Base-by-base conservation (phyloP, 2,888 invertebrate genomes). In the Drosophila robusta region DNA sequence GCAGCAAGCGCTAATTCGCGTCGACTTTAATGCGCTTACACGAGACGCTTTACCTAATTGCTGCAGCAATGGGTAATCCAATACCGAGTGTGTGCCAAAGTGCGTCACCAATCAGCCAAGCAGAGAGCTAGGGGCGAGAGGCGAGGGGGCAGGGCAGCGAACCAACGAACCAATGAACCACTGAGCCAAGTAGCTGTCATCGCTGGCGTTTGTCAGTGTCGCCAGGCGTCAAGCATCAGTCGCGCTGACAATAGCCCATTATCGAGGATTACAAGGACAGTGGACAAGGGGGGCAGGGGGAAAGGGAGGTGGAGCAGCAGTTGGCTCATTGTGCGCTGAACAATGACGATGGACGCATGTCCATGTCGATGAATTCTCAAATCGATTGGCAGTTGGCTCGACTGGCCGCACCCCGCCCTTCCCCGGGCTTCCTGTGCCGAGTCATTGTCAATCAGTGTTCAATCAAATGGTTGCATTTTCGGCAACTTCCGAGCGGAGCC, bases 361-460 rank as follows among this genome's bases (percentile, higher is more conserved):
- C 70, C 73, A 72, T 77, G 71, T 75, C 72, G 60, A 57, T 75
- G 80, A 64, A 67, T 70, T 75, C 62, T 41, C 68, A 52, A 52
- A 84, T 82, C 78, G 87, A 85, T 80, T 76, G 85, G 52, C 85
- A 78, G 75, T 81, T 62, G 68, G 29, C 29, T 29, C 9, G 29
- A 9, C 29, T 29, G 9, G 29, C 9, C 29, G 29, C 29, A 29
- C 29, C 9, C 29, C 29, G 29, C 29, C 9, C 29, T 3, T 9
- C 9, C 9, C 29, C 29, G 24, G 44, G 8, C 44, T 24, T 44
- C 22, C 44, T 24, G 7, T 55, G 42, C 61, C 16, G 14, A 24
- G 5, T 44, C 64, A 72, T 70, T 87, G 81, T 86, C 85, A 85
- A 86, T 85, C 85, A 85, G 71, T 75, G 87, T 73, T 83, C 73